Evolutionary conservation across 2,888 invertebrate genomes (phyloP), one percentile per base, ranked within the genome.

Genomic region (Loripinus fragilis): DNA sequence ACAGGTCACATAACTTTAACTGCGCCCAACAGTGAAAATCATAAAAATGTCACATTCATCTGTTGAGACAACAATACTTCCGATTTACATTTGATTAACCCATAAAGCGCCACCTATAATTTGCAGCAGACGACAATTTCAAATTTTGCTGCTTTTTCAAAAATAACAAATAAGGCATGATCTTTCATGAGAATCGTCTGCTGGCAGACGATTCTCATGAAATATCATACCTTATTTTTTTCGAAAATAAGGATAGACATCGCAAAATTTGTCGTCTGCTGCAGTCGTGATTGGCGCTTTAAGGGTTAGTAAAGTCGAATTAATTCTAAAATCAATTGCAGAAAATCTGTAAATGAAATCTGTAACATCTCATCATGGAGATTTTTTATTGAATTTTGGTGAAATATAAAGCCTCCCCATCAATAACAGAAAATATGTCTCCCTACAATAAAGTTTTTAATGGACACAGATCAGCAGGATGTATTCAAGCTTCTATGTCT

Each of bases 271-370:
- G n/a, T n/a, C n/a, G n/a, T n/a, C n/a, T n/a, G n/a, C n/a, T n/a
- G n/a, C n/a, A n/a, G n/a, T n/a, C n/a, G n/a, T n/a, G n/a, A n/a
- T n/a, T n/a, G n/a, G n/a, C n/a, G n/a, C n/a, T n/a, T n/a, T n/a
- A n/a, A n/a, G n/a, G n/a, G n/a, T n/a, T n/a, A n/a, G n/a, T n/a
- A n/a, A 52, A 28, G 15, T 52, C 25, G 52, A 52, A 52, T 25
- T 52, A 52, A 52, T 52, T 52, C 28, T 8, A 25, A 23, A 52
- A 52, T 52, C 52, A 52, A 52, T 52, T 52, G 23, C 52, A 52
- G 20, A 52, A n/a, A 52, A 52, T 52, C 52, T 52, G 28, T 52
- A 52, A 52, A 52, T 52, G 52, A 52, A 45, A 52, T 52, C 52
- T 52, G 52, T 52, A 25, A 52, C 52, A 52, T 52, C n/a, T 52